These are phyloP conservation scores for Synergus itoensis DNA, from an alignment of 2,888 invertebrate genomes.

Conservation along the genomic window DNA sequence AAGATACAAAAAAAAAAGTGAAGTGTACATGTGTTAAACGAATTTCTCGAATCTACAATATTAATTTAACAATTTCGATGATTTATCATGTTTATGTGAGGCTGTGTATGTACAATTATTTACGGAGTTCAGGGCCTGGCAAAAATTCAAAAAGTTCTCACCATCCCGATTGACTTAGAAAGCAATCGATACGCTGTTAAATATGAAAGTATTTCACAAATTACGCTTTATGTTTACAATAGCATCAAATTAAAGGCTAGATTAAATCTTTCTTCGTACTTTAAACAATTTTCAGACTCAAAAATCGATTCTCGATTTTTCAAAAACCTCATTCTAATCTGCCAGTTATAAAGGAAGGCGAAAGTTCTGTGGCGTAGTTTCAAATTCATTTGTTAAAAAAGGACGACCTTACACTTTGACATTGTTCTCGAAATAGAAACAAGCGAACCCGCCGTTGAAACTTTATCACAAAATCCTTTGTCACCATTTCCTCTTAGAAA, in stretches of 20 bases:
- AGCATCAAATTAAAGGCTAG: constrained; percentile 8
- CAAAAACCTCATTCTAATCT: not conserved
- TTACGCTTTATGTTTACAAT: not conserved
- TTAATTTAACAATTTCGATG: constrained; percentile 38
- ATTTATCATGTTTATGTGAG: constrained; percentile 4
- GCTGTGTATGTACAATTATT: constrained; percentile 31
- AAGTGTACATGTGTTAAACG: not conserved
- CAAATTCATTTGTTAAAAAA: not conserved
- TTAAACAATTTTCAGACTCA: not conserved
- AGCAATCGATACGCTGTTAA: constrained; percentile 12
- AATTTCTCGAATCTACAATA: constrained; percentile 4
- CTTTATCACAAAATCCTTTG: constrained; percentile 6
- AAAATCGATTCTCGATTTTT: not conserved
- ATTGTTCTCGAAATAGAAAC: not conserved
- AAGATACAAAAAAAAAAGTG: not conserved
- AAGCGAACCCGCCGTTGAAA: not conserved
- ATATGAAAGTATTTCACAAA: constrained; percentile 24
- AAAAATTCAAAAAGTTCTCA: constrained; percentile 22
- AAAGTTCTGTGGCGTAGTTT: not conserved
- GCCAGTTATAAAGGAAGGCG: not conserved
- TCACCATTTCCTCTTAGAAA: not conserved
- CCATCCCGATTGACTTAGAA: constrained; percentile 8
- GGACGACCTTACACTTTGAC: not conserved
- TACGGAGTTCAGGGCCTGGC: constrained; percentile 22
- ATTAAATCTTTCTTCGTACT: not conserved